Base-by-base conservation (phyloP, 2,113 vertebrate species). In the Esox niger region DNA sequence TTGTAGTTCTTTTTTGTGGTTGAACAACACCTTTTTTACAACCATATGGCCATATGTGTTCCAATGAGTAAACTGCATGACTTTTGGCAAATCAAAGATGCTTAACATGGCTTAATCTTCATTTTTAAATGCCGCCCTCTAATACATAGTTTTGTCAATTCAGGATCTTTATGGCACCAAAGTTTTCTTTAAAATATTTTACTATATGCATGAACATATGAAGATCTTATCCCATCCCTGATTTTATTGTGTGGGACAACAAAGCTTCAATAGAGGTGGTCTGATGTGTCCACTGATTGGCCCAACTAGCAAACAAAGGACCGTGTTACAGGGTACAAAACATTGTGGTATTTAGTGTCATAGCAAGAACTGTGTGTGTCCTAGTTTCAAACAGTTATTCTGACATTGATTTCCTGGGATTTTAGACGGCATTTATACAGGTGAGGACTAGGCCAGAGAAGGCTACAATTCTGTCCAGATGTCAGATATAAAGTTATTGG, bases 401-500 rank as follows among this genome's bases (percentile, higher is more conserved):
- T 52, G 62, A 52, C 8, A 27, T 47, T 64, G 29, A 49, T 49
- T 29, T 47, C 30, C 43, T 49, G 20, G 30, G 62, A 66, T 59
- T 46, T 69, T 70, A 64, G 71, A 52, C 63, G 59, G 66, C 49
- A 38, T 49, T 58, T 27, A 46, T 30, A 56, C 61, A 26, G 13
- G 27, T 33, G 68, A 68, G 54, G 59, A 70, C 77, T 70, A 64
- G 77, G 76, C 78, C 64, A 49, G 61, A 29, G 55, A 64, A 66
- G 38, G 60, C 35, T 33, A 56, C 2, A 11, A 52, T 21, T 21
- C n/a, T n/a, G n/a, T n/a, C n/a, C n/a, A n/a, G 55, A 56, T 52
- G 73, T 74, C 66, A 23, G 61, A 63, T 62, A 56, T 73, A 66
- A 67, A 82, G 81, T 85, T 78, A 76, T 77, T 77, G 80, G 69